Percentiles rank a stretch among this genome's conserved stretches.
phyloP scores from a whole-genome alignment of 2,888 invertebrate genomes.

The Esperia sulphurella region DNA sequence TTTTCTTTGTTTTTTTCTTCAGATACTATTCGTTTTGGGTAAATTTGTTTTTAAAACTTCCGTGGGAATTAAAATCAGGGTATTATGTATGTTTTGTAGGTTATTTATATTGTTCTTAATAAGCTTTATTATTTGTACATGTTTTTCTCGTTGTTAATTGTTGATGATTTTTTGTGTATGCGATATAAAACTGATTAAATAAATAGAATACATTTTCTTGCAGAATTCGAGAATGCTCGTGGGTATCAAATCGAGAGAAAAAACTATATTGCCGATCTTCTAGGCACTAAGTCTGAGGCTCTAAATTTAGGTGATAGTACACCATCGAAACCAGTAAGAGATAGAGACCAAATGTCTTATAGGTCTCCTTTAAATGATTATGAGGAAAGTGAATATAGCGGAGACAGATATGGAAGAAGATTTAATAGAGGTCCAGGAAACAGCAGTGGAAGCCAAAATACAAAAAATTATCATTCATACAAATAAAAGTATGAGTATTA shows the following conservation, averaged over 20 bases:
- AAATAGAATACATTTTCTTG: slow-evolving; percentile 28
- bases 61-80: too few relatives aligned
- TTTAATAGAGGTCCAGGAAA: background rate
- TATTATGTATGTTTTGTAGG: too few relatives aligned
- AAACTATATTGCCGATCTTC: slow-evolving; percentile 72
- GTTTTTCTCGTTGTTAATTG: background rate
- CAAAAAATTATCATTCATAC: background rate
- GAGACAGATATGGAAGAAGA: background rate
- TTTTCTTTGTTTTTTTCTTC: too few relatives aligned
- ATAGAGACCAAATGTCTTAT: slow-evolving; percentile 14
- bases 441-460: background rate
- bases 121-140: too few relatives aligned
- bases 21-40: too few relatives aligned
- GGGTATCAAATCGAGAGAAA: slow-evolving; percentile 83
- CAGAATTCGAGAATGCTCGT: slow-evolving; percentile 82
- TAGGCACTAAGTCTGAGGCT: slow-evolving; percentile 32
- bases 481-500: background rate
- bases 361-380: slow-evolving; percentile 22
- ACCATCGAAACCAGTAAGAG: slow-evolving; percentile 28
- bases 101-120: too few relatives aligned
- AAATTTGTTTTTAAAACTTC: too few relatives aligned
- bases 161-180: background rate
- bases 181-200: background rate
- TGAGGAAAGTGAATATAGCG: slow-evolving; percentile 16
- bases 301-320: slow-evolving; percentile 37